Evolutionary conservation across 1,140 invertebrate species (phyloP).

Genomic region (Aphelenchoides fujianensis): DNA sequence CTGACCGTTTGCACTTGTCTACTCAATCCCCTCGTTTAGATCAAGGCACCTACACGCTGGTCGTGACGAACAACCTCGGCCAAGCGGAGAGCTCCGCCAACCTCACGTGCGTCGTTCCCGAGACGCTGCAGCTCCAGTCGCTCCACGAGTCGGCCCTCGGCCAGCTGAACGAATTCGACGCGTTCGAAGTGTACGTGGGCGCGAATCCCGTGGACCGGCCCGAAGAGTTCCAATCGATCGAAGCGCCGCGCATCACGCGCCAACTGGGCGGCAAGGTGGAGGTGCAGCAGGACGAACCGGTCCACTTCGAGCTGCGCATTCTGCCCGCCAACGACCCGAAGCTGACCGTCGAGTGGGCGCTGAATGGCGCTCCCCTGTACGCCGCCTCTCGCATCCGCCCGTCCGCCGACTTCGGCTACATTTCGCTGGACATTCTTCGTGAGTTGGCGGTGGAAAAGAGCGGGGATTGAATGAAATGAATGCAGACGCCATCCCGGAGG

Average conservation of each 20-base stretch:
- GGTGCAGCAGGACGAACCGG: constrained; percentile 64
- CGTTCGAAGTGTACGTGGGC: constrained; percentile 55
- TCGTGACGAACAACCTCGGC: not conserved
- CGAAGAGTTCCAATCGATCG: constrained; percentile 55
- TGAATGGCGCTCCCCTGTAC: too few species aligned
- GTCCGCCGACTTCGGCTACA: too few species aligned
- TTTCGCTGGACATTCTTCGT: too few species aligned
- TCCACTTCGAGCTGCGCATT: constrained; percentile 66
- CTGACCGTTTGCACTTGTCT: too few species aligned
- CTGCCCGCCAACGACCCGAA: constrained; percentile 66
- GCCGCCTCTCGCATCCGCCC: too few species aligned
- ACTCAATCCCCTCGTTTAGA: too few species aligned
- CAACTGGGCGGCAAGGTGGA: constrained; percentile 45
- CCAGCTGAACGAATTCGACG: constrained; percentile 51
- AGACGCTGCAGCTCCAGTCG: constrained; percentile 44
- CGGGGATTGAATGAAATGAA: too few species aligned
- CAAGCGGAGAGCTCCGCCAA: constrained; percentile 31
- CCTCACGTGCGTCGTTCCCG: constrained; percentile 40
- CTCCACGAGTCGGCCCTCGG: constrained; percentile 53
- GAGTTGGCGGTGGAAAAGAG: too few species aligned
- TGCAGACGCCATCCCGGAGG: too few species aligned
- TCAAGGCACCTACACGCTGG: not conserved
- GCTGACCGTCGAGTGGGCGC: constrained; percentile 69
- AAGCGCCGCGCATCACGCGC: constrained; percentile 50
- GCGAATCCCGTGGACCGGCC: constrained; percentile 50